Conservation (phyloP, 2,888 invertebrate species). For the Unio delphinus region DNA sequence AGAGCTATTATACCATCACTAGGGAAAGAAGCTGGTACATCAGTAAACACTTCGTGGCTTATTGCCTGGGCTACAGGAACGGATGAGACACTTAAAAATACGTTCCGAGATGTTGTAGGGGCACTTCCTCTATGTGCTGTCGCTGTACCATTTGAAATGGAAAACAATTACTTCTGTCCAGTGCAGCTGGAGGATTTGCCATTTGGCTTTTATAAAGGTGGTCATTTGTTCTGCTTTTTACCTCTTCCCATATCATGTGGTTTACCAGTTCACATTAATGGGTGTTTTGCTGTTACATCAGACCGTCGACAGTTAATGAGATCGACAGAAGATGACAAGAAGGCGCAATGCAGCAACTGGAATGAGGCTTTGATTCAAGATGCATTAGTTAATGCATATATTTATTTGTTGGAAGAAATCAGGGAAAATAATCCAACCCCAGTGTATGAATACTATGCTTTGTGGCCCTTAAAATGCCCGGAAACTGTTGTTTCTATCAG, state of each 20-base stretch:
- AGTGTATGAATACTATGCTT: constrained; percentile 8
- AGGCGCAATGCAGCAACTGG: constrained; percentile 18
- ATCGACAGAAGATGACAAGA: constrained; percentile 59
- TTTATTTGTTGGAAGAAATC: constrained; percentile 15
- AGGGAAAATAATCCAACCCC: too few relatives aligned
- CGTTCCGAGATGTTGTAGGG: constrained; percentile 12
- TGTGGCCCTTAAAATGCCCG: constrained; percentile 8
- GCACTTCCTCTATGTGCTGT: constrained; percentile 27
- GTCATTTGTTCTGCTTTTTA: constrained; percentile 47
- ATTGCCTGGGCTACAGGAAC: constrained; percentile 32
- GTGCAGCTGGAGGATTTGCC: constrained; percentile 9
- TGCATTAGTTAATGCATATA: constrained; percentile 26
- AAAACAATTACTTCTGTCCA: background rate
- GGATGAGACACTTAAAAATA: background rate
- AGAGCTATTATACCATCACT: too few relatives aligned
- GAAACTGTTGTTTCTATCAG: background rate
- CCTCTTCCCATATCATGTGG: constrained; percentile 59
- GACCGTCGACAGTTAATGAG: constrained; percentile 52
- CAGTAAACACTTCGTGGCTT: constrained; percentile 16
- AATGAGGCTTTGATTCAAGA: constrained; percentile 31
- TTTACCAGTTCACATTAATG: constrained; percentile 63
- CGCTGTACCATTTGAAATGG: constrained; percentile 10
- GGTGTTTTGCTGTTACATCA: constrained; percentile 57
- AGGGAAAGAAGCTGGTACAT: too few relatives aligned
- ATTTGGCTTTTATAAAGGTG: constrained; percentile 29